Evolutionary conservation across 2,797 vertebrate genomes (phyloP).

Genomic region (Gymnothorax reevesii): DNA sequence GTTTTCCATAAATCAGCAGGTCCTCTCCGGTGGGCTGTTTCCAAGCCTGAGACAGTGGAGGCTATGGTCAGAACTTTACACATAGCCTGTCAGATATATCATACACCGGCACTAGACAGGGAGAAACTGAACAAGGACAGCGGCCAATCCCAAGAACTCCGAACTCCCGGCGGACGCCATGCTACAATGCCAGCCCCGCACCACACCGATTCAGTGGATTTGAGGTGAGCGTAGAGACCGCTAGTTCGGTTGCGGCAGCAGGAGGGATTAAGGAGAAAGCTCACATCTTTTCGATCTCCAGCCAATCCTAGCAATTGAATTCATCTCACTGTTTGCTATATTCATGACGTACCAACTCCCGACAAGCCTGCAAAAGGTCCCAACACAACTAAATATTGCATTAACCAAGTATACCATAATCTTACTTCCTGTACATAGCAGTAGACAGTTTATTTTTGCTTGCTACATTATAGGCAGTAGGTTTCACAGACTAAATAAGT

Average conservation of each 20-base stretch:
- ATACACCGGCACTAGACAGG: neutral
- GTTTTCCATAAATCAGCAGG: slow-evolving; percentile 22
- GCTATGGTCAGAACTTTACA: slow-evolving; percentile 13
- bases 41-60: slow-evolving; percentile 17
- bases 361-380: neutral
- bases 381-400: neutral
- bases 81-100: neutral
- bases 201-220: neutral
- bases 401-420: neutral
- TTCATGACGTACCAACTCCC: neutral
- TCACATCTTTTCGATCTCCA: neutral
- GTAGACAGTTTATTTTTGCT: slow-evolving; percentile 3
- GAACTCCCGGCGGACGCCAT: too few species aligned
- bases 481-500: neutral
- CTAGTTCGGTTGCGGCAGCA: neutral
- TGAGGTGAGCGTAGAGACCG: neutral
- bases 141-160: neutral
- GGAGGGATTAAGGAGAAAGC: neutral
- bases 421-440: neutral
- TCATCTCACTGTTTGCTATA: neutral
- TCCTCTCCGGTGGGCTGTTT: slow-evolving; percentile 18
- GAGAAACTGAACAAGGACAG: neutral
- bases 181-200: too few species aligned
- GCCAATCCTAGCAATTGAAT: neutral
- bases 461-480: neutral